A percentile compares a stretch with the other conserved stretches of the same genome.
phyloP scores from a whole-genome alignment of 2,113 vertebrate genomes.

The Jaculus jaculus region DNA sequence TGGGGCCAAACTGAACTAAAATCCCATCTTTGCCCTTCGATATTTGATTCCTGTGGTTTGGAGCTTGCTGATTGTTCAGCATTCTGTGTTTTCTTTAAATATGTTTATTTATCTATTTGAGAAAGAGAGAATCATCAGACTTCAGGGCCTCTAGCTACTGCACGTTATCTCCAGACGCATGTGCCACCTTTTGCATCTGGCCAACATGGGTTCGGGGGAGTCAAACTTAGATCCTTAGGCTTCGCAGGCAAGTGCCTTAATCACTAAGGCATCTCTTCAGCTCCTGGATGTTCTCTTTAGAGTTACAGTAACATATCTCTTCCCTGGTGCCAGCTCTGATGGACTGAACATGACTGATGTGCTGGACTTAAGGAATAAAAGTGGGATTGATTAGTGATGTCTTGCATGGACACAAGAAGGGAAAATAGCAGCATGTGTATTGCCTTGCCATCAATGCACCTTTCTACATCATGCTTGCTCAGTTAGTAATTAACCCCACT shows the following conservation, averaged over 20 bases:
- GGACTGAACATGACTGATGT: neutral
- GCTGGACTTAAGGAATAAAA: neutral
- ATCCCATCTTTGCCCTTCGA: neutral
- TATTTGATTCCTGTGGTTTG: neutral
- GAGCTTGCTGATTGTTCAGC: neutral
- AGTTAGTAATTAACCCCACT: neutral
- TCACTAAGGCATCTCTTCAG: too few species aligned
- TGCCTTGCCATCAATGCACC: neutral
- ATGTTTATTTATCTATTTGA: too few species aligned
- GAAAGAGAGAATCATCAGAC: too few species aligned
- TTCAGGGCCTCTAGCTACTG: too few species aligned
- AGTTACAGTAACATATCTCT: neutral
- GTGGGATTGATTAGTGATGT: neutral
- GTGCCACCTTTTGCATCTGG: too few species aligned
- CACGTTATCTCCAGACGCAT: too few species aligned
- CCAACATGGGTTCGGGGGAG: too few species aligned
- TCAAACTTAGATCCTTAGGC: too few species aligned
- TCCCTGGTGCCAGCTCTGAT: neutral
- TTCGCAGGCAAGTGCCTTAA: too few species aligned
- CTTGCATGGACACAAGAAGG: fast-evolving
- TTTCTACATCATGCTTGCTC: neutral
- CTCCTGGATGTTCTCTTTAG: neutral
- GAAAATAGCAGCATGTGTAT: neutral
- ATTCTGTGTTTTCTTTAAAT: too few species aligned
- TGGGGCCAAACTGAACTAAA: neutral